phyloP scores from a whole-genome alignment of 2,113 vertebrate genomes.

The Haemorhous mexicanus region DNA sequence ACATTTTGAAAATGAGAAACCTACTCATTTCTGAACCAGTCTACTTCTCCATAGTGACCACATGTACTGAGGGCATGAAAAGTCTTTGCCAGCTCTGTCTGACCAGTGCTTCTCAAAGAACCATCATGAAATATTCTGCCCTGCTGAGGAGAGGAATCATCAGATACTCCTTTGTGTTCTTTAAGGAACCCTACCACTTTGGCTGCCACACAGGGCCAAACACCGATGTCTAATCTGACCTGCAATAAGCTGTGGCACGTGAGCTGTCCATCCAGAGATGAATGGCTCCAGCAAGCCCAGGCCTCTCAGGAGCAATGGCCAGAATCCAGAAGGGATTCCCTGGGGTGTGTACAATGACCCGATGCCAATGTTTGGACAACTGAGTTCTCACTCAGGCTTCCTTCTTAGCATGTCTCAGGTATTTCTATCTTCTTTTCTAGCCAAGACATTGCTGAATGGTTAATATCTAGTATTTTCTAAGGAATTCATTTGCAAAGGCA shows the following conservation, averaged over 20 bases:
- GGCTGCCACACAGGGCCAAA: background rate
- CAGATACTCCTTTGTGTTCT: background rate
- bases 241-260: background rate
- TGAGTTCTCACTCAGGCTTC: background rate
- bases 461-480: background rate
- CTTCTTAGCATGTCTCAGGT: background rate
- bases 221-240: background rate
- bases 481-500: background rate
- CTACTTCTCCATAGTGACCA: background rate
- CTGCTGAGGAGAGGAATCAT: background rate
- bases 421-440: background rate
- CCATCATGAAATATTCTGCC: background rate
- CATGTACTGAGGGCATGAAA: background rate
- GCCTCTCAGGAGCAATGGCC: background rate
- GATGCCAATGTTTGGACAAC: background rate
- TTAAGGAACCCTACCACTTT: background rate
- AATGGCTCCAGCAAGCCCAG: background rate
- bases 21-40: background rate
- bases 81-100: background rate
- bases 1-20: background rate
- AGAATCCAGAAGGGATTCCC: background rate
- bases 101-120: background rate
- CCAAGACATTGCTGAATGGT: background rate
- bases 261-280: background rate
- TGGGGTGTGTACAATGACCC: background rate